These are phyloP conservation scores for Sisor rabdophorus DNA, from an alignment of 2,113 vertebrate species.

Conservation along the genomic window DNA sequence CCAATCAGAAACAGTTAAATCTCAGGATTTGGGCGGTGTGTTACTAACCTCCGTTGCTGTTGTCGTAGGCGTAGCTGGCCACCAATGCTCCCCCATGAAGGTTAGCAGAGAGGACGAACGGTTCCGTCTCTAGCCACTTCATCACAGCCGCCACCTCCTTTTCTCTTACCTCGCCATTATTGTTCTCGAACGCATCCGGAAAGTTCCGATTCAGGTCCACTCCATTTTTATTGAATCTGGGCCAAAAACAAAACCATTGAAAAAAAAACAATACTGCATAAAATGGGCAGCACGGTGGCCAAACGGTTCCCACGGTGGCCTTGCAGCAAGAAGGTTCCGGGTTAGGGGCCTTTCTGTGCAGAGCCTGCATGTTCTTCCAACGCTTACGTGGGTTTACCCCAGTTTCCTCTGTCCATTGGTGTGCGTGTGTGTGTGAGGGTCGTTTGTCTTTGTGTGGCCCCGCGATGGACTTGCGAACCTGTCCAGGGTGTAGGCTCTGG, in stretches of 20 bases:
- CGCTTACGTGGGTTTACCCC: too few relatives aligned
- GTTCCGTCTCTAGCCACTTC: constrained; percentile 80
- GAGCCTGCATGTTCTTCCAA: too few relatives aligned
- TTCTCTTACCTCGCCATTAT: constrained; percentile 59
- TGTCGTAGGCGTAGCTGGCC: constrained; percentile 93
- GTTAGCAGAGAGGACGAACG: constrained; percentile 91
- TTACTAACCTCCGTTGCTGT: constrained; percentile 74
- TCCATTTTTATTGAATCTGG: constrained; percentile 78
- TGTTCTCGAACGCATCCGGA: constrained; percentile 75
- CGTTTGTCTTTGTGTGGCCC: too few relatives aligned
- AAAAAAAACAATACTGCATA: too few relatives aligned
- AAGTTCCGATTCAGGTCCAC: constrained; percentile 93
- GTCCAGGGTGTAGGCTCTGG: too few relatives aligned
- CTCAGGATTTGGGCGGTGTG: neutral
- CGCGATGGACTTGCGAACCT: too few relatives aligned
- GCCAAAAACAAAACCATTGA: neutral
- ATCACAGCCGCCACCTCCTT: constrained; percentile 85
- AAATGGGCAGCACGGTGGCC: too few relatives aligned
- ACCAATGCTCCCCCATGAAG: constrained; percentile 91
- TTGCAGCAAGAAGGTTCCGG: too few relatives aligned
- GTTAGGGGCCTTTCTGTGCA: too few relatives aligned
- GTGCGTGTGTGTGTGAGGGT: too few relatives aligned
- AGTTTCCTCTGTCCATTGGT: too few relatives aligned
- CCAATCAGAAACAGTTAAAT: neutral
- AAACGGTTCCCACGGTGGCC: too few relatives aligned